These are phyloP conservation scores for Acridotheres tristis DNA, from an alignment of 2,797 vertebrate genomes.

Conservation along the genomic window DNA sequence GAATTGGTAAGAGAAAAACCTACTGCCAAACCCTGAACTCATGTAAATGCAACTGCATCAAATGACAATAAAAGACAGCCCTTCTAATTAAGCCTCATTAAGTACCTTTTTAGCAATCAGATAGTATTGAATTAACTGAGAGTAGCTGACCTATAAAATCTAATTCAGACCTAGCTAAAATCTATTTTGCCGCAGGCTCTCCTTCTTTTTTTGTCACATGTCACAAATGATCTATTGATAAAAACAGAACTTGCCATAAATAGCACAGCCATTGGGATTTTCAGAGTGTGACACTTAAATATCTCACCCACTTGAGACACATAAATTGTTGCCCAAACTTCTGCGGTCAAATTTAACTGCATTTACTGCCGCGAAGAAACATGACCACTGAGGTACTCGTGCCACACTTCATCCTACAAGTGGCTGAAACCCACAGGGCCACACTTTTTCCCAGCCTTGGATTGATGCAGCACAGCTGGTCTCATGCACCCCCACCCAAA, in stretches of 20 bases:
- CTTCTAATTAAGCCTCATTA: constrained; percentile 51
- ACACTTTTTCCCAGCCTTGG: background rate
- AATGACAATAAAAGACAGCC: constrained; percentile 14
- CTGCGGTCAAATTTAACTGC: background rate
- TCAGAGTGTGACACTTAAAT: background rate
- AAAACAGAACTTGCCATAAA: constrained; percentile 45
- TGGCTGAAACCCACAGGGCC: background rate
- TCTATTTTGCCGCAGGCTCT: background rate
- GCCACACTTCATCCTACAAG: background rate
- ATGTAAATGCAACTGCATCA: background rate
- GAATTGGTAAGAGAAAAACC: background rate
- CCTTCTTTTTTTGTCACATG: constrained; percentile 2
- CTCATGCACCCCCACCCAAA: background rate
- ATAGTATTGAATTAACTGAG: constrained; percentile 47
- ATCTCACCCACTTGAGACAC: background rate
- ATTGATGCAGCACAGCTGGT: background rate
- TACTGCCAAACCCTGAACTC: background rate
- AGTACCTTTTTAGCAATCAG: constrained; percentile 50
- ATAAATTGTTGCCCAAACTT: background rate
- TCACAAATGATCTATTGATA: constrained; percentile 50
- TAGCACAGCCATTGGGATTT: background rate
- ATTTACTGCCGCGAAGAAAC: background rate
- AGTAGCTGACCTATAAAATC: constrained; percentile 52
- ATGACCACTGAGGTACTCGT: background rate
- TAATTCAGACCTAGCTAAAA: constrained; percentile 29